Conservation (phyloP, 2,113 vertebrate genomes). For the Poeciliopsis turrubarensis region DNA sequence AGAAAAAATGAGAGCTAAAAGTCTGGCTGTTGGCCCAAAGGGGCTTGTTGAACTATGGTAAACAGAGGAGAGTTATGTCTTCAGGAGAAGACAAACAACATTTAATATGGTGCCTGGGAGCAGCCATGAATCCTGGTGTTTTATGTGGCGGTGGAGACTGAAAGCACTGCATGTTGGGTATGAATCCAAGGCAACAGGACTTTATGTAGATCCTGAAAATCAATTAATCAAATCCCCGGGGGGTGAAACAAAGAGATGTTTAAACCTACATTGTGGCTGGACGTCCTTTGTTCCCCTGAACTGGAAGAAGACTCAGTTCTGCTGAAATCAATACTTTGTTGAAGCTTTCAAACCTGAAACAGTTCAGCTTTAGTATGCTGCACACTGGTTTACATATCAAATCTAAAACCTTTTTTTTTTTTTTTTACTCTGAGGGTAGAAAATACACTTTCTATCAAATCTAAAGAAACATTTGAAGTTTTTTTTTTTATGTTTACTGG, state of each 20-base stretch:
- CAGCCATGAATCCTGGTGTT: slow-evolving; percentile 30
- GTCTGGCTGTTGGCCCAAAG: slow-evolving; percentile 37
- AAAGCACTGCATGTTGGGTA: slow-evolving; percentile 17
- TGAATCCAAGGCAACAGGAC: slow-evolving; percentile 19
- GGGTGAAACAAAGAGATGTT: slow-evolving; percentile 27
- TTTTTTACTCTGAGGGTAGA: neutral
- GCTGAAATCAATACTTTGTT: slow-evolving; percentile 43
- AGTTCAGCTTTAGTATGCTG: slow-evolving; percentile 7
- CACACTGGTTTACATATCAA: slow-evolving; percentile 38
- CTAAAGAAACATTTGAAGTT: neutral
- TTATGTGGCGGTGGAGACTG: slow-evolving; percentile 13
- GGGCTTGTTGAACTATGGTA: slow-evolving; percentile 44
- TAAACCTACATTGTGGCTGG: slow-evolving; percentile 20
- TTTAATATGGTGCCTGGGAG: slow-evolving; percentile 35
- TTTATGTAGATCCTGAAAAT: slow-evolving; percentile 49
- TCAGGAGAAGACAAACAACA: slow-evolving; percentile 44
- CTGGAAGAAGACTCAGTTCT: slow-evolving; percentile 3
- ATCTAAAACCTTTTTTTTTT: slow-evolving; percentile 23
- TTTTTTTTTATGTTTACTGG: neutral
- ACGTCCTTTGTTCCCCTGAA: slow-evolving; percentile 22
- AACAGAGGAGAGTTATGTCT: slow-evolving; percentile 44
- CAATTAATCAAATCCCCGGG: slow-evolving; percentile 54
- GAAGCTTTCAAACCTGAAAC: slow-evolving; percentile 29
- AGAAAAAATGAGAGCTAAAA: slow-evolving; percentile 28
- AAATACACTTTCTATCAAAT: neutral